Conservation (phyloP, 2,113 vertebrate genomes). For the Lepus americanus region DNA sequence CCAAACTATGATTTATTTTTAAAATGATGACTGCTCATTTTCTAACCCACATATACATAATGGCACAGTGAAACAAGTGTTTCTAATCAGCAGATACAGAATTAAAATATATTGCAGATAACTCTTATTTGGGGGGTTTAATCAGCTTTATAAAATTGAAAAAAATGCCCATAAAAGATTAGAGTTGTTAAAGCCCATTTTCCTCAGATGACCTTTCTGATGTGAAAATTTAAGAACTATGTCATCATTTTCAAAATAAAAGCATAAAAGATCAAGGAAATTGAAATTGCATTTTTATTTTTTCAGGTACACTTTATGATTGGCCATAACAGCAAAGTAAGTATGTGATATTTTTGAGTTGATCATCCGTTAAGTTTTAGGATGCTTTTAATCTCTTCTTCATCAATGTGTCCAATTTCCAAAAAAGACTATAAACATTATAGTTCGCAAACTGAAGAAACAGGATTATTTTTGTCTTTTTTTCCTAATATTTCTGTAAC, state of each 20-base stretch:
- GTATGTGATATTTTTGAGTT: constrained; percentile 74
- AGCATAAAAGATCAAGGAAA: constrained; percentile 71
- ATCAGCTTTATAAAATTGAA: constrained; percentile 52
- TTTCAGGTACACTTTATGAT: constrained; percentile 68
- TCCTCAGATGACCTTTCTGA: constrained; percentile 66
- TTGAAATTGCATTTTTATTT: constrained; percentile 79
- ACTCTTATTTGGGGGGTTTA: constrained; percentile 56
- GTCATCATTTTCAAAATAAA: constrained; percentile 64
- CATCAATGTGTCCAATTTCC: constrained; percentile 70
- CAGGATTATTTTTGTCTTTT: constrained; percentile 74
- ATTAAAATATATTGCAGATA: constrained; percentile 18
- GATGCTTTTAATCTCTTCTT: constrained; percentile 74
- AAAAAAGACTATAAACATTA: neutral
- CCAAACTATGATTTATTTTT: constrained; percentile 37
- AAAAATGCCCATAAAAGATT: neutral
- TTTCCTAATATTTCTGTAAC: constrained; percentile 71
- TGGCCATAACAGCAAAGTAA: constrained; percentile 72
- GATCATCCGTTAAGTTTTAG: constrained; percentile 78
- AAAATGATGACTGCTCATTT: constrained; percentile 60
- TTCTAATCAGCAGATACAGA: constrained; percentile 63
- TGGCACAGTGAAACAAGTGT: constrained; percentile 45
- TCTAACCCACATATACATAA: constrained; percentile 42
- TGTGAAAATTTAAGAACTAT: constrained; percentile 60
- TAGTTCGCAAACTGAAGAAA: constrained; percentile 65
- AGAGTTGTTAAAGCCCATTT: constrained; percentile 46